phyloP scores from a whole-genome alignment of 2,113 vertebrate genomes.

The Nettapus auritus region DNA sequence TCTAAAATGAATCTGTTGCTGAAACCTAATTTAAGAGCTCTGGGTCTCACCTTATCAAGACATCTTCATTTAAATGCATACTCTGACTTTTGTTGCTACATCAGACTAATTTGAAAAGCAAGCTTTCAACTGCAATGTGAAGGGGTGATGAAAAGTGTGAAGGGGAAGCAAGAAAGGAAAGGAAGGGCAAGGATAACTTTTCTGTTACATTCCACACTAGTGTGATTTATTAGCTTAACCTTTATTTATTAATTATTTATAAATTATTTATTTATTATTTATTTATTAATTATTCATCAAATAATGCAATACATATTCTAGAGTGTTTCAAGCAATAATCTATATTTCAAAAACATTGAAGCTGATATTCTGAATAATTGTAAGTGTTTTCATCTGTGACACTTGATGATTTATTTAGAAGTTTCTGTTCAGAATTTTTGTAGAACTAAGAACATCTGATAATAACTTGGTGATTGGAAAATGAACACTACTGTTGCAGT shows the following conservation, averaged over 20 bases:
- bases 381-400: constrained; percentile 22
- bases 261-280: too few relatives aligned
- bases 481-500: background rate
- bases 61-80: background rate
- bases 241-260: too few relatives aligned
- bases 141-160: background rate
- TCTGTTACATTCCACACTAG: background rate
- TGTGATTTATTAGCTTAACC: background rate
- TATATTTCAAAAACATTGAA: constrained; percentile 44
- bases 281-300: constrained; percentile 59
- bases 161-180: background rate
- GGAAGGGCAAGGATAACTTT: background rate
- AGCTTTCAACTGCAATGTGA: background rate
- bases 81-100: background rate
- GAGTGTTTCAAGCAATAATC: constrained; percentile 13
- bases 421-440: constrained; percentile 27
- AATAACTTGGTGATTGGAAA: constrained; percentile 48
- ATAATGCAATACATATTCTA: constrained; percentile 27
- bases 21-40: constrained; percentile 18
- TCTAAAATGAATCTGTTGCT: background rate
- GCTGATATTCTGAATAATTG: constrained; percentile 15
- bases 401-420: constrained; percentile 48
- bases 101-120: background rate
- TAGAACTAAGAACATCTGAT: constrained; percentile 43
- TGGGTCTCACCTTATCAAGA: background rate